Conservation (phyloP, 2,113 vertebrate species). For the Pundamilia nyererei region DNA sequence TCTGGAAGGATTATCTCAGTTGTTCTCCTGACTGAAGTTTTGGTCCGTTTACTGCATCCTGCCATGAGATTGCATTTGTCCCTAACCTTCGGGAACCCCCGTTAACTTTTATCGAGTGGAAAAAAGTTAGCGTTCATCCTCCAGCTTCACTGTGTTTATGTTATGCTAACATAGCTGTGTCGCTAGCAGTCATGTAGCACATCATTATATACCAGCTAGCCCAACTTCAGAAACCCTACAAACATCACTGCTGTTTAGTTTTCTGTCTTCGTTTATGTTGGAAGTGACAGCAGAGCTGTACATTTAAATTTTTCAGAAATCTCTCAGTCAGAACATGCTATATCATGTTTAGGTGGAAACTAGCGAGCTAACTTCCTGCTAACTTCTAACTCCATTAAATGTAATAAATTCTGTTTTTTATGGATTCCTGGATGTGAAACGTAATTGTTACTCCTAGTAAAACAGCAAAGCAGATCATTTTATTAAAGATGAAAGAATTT, state of each 20-base stretch:
- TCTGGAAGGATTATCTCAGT: too few species aligned
- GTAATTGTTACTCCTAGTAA: neutral
- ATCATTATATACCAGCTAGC: neutral
- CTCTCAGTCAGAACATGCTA: neutral
- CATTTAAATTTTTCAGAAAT: neutral
- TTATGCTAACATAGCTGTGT: neutral
- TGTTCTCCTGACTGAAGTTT: too few species aligned
- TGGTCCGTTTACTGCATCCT: too few species aligned
- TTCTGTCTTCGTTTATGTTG: neutral
- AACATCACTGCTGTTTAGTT: neutral
- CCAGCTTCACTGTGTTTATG: neutral
- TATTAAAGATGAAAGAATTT: neutral
- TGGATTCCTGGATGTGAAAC: neutral
- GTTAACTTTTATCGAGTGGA: neutral
- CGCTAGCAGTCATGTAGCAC: neutral
- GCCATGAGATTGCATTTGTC: too few species aligned
- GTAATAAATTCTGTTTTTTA: neutral
- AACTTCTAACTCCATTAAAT: neutral
- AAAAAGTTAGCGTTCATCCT: neutral
- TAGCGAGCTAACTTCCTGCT: neutral
- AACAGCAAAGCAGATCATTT: neutral
- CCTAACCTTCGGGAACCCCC: too few species aligned
- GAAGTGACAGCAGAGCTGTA: neutral
- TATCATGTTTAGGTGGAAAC: neutral
- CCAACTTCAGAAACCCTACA: neutral